Evolutionary conservation across 2,888 invertebrate genomes (phyloP).

Genomic region (Autographa pulchrina): DNA sequence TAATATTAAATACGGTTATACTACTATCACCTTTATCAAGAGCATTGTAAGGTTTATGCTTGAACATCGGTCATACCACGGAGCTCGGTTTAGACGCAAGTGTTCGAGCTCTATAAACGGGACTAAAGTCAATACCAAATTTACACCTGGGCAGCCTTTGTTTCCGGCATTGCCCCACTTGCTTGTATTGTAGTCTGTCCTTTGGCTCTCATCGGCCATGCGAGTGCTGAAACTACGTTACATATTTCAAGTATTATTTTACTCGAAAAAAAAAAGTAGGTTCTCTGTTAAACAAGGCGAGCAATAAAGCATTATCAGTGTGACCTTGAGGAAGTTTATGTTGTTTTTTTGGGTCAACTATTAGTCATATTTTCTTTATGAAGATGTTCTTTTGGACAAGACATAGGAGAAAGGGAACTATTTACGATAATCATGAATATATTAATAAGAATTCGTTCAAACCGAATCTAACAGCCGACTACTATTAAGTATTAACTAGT

Average conservation of each 20-base stretch:
- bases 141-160: neutral
- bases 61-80: neutral
- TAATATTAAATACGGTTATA: neutral
- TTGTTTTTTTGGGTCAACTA: conserved; percentile 39
- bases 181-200: conserved; percentile 5
- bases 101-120: conserved; percentile 1
- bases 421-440: neutral
- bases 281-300: neutral
- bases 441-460: neutral
- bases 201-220: neutral
- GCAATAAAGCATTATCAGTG: conserved; percentile 18
- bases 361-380: conserved; percentile 16
- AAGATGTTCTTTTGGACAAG: neutral
- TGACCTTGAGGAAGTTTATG: conserved; percentile 34
- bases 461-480: neutral
- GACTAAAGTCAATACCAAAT: neutral
- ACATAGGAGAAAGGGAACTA: neutral
- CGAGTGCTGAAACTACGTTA: neutral
- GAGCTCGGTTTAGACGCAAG: neutral
- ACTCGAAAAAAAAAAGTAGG: conserved; percentile 16
- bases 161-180: neutral
- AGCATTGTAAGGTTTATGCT: neutral
- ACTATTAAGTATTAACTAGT: neutral
- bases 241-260: neutral
- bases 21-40: neutral